phyloP scores from a whole-genome alignment of 2,797 vertebrate genomes.

The Leptodactylus fallax region DNA sequence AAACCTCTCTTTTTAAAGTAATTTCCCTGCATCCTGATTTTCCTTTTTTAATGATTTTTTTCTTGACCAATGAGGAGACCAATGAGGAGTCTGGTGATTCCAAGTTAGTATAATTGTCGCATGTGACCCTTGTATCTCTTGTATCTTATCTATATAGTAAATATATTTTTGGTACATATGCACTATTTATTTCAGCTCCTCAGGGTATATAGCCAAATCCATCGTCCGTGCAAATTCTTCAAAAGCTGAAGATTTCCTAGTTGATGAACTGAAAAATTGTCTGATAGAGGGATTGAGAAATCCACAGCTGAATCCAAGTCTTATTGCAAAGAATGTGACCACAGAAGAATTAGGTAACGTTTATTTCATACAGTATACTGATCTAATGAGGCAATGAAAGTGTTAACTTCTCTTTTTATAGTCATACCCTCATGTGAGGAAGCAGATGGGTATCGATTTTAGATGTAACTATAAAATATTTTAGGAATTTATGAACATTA shows the following conservation, averaged over 20 bases:
- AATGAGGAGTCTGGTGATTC: neutral
- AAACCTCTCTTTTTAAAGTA: neutral
- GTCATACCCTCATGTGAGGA: neutral
- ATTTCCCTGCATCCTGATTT: neutral
- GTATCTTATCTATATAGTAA: neutral
- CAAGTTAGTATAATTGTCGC: conserved; percentile 50
- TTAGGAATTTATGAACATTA: neutral
- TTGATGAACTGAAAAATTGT: neutral
- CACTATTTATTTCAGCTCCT: conserved; percentile 5
- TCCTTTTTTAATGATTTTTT: conserved; percentile 5
- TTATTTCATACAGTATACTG: neutral
- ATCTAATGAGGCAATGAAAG: neutral
- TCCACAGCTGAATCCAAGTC: neutral
- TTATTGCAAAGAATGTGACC: neutral
- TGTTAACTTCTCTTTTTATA: neutral
- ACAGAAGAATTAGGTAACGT: conserved; percentile 35
- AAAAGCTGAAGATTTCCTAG: neutral
- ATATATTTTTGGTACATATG: neutral
- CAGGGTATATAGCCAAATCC: conserved; percentile 16
- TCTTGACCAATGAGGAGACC: conserved; percentile 19
- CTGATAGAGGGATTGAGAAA: conserved; percentile 13
- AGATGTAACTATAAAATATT: neutral
- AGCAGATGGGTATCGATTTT: neutral
- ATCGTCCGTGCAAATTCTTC: conserved; percentile 38
- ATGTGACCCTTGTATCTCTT: neutral